These are phyloP conservation scores for Petroica traversi DNA, from an alignment of 2,113 vertebrate genomes.

Conservation along the genomic window DNA sequence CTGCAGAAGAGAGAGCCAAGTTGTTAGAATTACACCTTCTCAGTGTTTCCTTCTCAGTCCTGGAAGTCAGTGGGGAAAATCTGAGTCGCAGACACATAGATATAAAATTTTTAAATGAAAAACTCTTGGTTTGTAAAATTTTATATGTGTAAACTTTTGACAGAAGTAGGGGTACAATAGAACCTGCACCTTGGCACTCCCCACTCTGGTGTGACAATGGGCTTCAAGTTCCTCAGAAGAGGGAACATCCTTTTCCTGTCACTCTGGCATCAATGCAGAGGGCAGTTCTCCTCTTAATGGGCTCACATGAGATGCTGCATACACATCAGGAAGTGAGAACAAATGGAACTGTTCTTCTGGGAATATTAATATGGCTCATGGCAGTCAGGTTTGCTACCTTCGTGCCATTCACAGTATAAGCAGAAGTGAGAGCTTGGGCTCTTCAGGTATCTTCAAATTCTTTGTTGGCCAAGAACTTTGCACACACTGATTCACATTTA, in stretches of 20 bases:
- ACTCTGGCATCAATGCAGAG: neutral
- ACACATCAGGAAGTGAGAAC: neutral
- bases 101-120: constrained; percentile 16
- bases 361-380: neutral
- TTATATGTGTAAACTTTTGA: neutral
- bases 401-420: neutral
- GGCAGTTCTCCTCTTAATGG: neutral
- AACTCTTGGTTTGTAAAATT: neutral
- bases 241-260: neutral
- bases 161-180: neutral
- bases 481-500: neutral
- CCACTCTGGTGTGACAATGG: neutral
- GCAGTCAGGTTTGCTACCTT: neutral
- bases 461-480: neutral
- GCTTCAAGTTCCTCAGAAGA: neutral
- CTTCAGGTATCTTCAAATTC: neutral
- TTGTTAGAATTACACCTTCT: constrained; percentile 19
- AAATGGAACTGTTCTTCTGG: neutral
- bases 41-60: constrained; percentile 8
- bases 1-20: neutral
- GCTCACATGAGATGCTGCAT: neutral
- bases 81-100: constrained; percentile 22
- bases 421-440: neutral
- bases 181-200: neutral
- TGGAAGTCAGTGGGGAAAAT: constrained; percentile 9